Base-by-base conservation (phyloP, 2,797 vertebrate genomes). In the Poeciliopsis presidionis region DNA sequence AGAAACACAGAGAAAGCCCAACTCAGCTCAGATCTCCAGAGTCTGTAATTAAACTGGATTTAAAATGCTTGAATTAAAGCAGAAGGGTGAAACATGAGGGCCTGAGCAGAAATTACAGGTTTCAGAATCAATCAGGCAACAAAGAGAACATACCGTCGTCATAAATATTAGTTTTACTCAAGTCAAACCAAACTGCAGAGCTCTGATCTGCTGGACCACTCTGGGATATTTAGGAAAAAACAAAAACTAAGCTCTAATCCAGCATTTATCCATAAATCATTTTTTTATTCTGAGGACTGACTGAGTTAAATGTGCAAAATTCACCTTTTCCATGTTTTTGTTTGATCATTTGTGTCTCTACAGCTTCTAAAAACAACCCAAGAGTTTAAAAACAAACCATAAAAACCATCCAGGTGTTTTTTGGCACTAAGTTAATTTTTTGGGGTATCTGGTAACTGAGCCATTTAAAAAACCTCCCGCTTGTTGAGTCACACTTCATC, bases 1-100 rank as follows among this genome's bases (percentile, higher is more conserved):
- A 45, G 22, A 45, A 22, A 70, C 67, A 45, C 5, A 43, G 41
- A 41, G 36, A 45, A 69, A 20, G 12, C 12, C 8, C 28, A 63
- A 63, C 59, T 63, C 36, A 65, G 3, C 33, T 33, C 63, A 69
- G n/a, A 70, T 5, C 41, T 28, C 3, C 63, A 25, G 18, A 43
- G 67, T 43, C 67, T 70, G 22, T 16, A n/a, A 70, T 70, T 70
- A n/a, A 70, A 43, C 12, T 45, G 41, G 41, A 45, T n/a, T 70
- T n/a, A 45, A 45, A 70, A 43, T 43, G 41, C n/a, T 45, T 45
- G 39, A 45, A n/a, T n/a, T 4, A 70, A 25, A 41, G 36, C 63
- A n/a, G 41, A 28, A 70, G 36, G 9, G 36, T 39, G 4, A 41
- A 67, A 67, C 8, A 67, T 12, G 63, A 67, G 63, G 33, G 61